Percentiles rank a stretch among this genome's conserved stretches.
phyloP scores from a whole-genome alignment of 64 coral and sea anemone species.

The Hydrozoanthus tunicans region DNA sequence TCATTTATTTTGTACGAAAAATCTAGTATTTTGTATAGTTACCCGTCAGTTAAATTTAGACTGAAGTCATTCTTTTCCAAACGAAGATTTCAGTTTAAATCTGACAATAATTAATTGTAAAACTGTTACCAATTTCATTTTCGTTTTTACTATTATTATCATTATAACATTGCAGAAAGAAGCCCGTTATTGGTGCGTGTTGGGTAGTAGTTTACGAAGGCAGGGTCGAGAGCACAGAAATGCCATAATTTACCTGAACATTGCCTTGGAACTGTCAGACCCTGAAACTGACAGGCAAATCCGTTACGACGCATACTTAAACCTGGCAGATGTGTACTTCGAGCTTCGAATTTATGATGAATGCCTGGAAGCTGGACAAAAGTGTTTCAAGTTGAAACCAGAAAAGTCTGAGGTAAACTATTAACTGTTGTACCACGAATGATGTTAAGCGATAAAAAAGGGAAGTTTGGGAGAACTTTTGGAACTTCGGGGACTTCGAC shows the following conservation, averaged over 20 bases:
- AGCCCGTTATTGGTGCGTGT: slow-evolving; percentile 23
- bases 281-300: slow-evolving; percentile 37
- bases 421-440: too few relatives aligned
- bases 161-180: slow-evolving; percentile 10
- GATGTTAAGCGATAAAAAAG: too few relatives aligned
- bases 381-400: slow-evolving; percentile 44
- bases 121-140: background rate
- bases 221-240: slow-evolving; percentile 7
- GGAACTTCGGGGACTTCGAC: too few relatives aligned
- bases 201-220: background rate
- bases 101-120: background rate
- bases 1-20: too few relatives aligned
- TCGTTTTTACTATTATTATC: background rate
- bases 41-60: background rate
- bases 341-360: slow-evolving; percentile 38
- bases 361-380: slow-evolving; percentile 31
- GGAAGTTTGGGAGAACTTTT: background rate
- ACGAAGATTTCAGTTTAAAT: too few relatives aligned
- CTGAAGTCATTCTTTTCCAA: too few relatives aligned
- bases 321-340: slow-evolving; percentile 28
- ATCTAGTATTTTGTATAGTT: too few relatives aligned
- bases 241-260: slow-evolving; percentile 24
- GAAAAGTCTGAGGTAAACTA: slow-evolving; percentile 45
- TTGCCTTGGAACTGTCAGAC: slow-evolving; percentile 33
- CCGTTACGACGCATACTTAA: slow-evolving; percentile 26